A percentile compares a stretch with the other conserved stretches of the same genome.
Conservation (phyloP, 2,113 vertebrate species). For the Meles meles region DNA sequence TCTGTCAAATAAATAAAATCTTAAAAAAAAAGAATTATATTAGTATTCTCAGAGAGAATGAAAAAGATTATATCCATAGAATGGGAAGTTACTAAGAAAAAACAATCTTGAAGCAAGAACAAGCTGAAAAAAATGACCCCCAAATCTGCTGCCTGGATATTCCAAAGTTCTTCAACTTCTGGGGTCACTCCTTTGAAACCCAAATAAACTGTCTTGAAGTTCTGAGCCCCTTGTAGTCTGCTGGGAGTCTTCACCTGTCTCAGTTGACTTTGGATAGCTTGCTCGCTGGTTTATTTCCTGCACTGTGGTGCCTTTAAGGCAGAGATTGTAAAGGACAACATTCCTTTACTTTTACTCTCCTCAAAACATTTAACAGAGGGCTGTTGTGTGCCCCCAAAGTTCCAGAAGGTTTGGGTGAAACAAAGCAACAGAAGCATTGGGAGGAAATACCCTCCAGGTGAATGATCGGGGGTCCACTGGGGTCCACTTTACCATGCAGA, state of each 20-base stretch:
- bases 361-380: not conserved
- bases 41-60: not conserved
- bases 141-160: not conserved
- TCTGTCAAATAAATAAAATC: no score
- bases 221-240: no score
- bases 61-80: not conserved
- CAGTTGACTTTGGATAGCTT: not conserved
- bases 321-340: not conserved
- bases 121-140: not conserved
- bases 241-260: not conserved
- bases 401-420: not conserved
- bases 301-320: not conserved
- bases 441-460: not conserved
- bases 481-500: no score
- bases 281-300: not conserved
- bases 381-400: not conserved
- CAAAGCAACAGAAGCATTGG: not conserved
- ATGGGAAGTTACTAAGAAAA: not conserved
- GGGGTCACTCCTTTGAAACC: not conserved
- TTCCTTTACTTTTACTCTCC: not conserved
- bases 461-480: no score
- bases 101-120: not conserved
- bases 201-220: rapidly evolving
- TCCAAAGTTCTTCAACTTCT: not conserved
- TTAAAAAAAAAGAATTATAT: not conserved